Conservation (phyloP, 2,888 invertebrate species). For the Diarsia brunnea region DNA sequence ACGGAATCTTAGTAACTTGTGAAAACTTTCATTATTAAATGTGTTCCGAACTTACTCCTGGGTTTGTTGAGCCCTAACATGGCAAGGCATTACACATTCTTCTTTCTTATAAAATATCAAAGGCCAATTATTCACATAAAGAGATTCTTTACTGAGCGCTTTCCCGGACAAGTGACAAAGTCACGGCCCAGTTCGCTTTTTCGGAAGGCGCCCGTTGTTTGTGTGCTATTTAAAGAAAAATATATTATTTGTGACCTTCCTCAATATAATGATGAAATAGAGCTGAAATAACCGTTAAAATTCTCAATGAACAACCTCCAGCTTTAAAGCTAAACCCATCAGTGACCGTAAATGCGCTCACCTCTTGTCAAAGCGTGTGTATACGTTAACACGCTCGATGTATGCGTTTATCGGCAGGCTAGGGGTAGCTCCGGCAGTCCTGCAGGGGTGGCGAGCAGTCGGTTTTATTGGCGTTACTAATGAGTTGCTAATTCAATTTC, state of each 20-base stretch:
- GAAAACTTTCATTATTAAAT: slow-evolving; percentile 62
- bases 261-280: background rate
- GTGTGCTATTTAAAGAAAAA: background rate
- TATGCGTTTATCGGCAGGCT: slow-evolving; percentile 61
- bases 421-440: slow-evolving; percentile 60
- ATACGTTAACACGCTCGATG: slow-evolving; percentile 48
- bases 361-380: slow-evolving; percentile 45
- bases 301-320: slow-evolving; percentile 3
- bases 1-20: slow-evolving; percentile 48
- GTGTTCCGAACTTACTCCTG: slow-evolving; percentile 41
- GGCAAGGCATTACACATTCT: slow-evolving; percentile 44
- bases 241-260: background rate
- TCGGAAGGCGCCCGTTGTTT: background rate
- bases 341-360: slow-evolving; percentile 57
- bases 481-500: slow-evolving; percentile 91
- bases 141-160: slow-evolving; percentile 45
- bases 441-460: slow-evolving; percentile 71
- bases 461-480: slow-evolving; percentile 90
- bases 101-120: slow-evolving; percentile 43
- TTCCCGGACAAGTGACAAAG: slow-evolving; percentile 34
- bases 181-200: slow-evolving; percentile 24
- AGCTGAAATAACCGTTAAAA: background rate
- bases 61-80: slow-evolving; percentile 34
- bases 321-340: slow-evolving; percentile 24
- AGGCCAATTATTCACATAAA: slow-evolving; percentile 51